Conservation (phyloP, 23 tunicate genomes). For the Oikopleura dioica region DNA sequence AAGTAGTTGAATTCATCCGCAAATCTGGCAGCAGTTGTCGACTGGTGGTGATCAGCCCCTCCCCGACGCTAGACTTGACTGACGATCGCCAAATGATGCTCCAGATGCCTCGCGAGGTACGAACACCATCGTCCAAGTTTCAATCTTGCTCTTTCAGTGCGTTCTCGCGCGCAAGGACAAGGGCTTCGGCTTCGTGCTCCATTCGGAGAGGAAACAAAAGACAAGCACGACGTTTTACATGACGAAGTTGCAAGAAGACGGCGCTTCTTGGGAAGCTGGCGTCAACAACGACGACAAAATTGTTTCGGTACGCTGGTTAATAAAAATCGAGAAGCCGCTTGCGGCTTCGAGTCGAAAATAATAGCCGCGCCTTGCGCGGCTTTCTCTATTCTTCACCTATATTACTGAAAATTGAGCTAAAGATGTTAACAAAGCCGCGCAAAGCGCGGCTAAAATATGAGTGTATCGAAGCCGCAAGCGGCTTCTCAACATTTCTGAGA, state of each 20-base stretch:
- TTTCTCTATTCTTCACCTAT: no score
- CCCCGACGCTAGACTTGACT: no score
- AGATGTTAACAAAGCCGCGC: no score
- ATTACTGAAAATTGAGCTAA: no score
- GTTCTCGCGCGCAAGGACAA: not conserved
- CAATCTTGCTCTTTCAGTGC: not conserved
- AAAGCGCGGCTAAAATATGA: no score
- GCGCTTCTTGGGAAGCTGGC: not conserved
- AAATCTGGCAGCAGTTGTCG: not conserved
- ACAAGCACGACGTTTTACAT: not conserved
- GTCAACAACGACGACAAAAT: conserved; percentile 6
- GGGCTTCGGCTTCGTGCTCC: conserved; percentile 9
- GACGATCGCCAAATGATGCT: not conserved
- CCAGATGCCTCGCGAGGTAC: not conserved
- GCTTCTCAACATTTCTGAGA: no score
- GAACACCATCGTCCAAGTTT: not conserved
- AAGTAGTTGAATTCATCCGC: not conserved
- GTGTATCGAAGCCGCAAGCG: no score
- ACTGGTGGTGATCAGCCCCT: no score
- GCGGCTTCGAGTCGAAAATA: no score
- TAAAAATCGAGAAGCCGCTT: no score
- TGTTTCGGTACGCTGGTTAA: not conserved
- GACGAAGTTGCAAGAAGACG: not conserved
- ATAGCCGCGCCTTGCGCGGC: no score
- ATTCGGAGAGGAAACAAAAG: not conserved